phyloP scores from a whole-genome alignment of 2,797 vertebrate species.

The Lateolabrax maculatus region DNA sequence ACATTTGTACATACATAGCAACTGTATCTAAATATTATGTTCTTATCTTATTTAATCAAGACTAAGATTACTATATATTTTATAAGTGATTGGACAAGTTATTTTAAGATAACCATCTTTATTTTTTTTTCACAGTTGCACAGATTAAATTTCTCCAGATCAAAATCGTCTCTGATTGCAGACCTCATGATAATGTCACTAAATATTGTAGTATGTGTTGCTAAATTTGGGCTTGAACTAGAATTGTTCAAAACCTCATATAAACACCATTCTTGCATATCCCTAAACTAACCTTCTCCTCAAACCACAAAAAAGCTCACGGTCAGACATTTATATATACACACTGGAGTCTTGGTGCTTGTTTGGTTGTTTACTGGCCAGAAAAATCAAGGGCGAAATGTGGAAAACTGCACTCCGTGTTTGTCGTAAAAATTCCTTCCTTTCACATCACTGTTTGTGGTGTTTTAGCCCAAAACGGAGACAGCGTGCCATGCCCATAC shows the following conservation, averaged over 20 bases:
- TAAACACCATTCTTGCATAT: slow-evolving; percentile 5
- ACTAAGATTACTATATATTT: background rate
- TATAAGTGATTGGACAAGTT: background rate
- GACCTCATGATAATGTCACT: background rate
- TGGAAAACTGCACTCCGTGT: background rate
- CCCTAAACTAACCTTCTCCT: background rate
- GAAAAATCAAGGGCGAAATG: background rate
- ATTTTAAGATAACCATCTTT: background rate
- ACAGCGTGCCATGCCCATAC: background rate
- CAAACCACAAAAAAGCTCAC: background rate
- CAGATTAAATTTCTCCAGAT: background rate
- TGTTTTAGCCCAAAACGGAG: slow-evolving; percentile 20
- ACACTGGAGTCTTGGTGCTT: background rate
- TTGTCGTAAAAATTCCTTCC: slow-evolving; percentile 1
- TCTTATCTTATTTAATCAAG: background rate
- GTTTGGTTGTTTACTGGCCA: background rate
- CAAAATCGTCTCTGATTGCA: background rate
- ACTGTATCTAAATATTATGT: background rate
- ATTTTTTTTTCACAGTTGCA: background rate
- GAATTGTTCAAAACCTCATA: background rate
- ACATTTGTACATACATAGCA: background rate
- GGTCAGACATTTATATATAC: background rate
- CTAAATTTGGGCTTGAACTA: background rate
- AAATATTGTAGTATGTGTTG: background rate
- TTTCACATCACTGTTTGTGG: background rate